phyloP scores from a whole-genome alignment of 1,140 invertebrate genomes.

The Cylas formicarius region DNA sequence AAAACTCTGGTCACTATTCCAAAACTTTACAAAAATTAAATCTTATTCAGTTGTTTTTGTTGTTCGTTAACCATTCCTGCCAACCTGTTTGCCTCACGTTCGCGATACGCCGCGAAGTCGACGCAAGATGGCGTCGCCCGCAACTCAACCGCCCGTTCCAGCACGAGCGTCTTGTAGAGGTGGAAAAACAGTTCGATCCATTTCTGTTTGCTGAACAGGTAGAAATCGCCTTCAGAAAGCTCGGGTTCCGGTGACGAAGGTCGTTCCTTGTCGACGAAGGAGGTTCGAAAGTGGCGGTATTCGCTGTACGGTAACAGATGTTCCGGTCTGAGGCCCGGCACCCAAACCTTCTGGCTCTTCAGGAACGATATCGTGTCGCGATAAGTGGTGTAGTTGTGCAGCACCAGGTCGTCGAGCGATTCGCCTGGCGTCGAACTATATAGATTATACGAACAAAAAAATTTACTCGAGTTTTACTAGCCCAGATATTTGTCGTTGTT shows the following conservation, averaged over 20 bases:
- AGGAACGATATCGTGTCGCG: conserved; percentile 34
- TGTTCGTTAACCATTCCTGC: too few relatives aligned
- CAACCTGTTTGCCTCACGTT: too few relatives aligned
- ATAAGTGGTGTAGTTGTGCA: conserved; percentile 26
- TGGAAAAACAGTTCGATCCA: conserved; percentile 44
- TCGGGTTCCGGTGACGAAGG: not conserved
- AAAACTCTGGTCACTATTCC: not conserved
- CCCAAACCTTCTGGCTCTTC: conserved; percentile 28
- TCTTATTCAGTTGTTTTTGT: too few relatives aligned
- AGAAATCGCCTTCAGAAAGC: conserved; percentile 24
- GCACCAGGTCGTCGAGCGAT: conserved; percentile 4
- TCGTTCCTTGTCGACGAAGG: not conserved
- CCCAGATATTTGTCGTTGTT: too few relatives aligned
- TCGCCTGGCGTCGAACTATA: conserved; percentile 1
- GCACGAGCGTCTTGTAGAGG: conserved; percentile 37
- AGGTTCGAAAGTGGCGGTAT: conserved; percentile 27
- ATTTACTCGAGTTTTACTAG: too few relatives aligned
- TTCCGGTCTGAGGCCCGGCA: conserved; percentile 34
- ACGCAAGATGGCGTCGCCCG: not conserved
- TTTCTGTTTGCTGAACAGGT: conserved; percentile 35
- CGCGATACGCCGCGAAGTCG: too few relatives aligned
- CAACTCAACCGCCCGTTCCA: conserved; percentile 13
- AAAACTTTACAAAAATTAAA: too few relatives aligned
- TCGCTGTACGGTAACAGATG: conserved; percentile 37
- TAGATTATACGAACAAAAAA: too few relatives aligned